Percentiles rank a stretch among this genome's conserved stretches.
Evolutionary conservation across 2,113 vertebrate genomes (phyloP).

Genomic region (Monopterus albus): DNA sequence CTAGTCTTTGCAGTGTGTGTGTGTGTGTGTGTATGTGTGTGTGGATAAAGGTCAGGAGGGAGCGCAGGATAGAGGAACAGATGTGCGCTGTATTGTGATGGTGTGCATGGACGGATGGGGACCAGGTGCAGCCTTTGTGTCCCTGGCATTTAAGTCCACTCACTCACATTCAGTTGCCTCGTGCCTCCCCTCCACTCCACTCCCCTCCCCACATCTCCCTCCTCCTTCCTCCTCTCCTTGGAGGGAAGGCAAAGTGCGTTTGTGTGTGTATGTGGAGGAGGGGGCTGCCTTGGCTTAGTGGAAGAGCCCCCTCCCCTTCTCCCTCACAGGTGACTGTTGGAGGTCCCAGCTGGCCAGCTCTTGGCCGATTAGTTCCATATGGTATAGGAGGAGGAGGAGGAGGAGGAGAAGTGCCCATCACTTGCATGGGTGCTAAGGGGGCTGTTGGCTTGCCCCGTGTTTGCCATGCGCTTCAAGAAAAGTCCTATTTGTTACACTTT

Average conservation of each 20-base stretch:
- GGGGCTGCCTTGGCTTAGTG: slow-evolving; percentile 79
- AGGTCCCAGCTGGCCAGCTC: slow-evolving; percentile 95
- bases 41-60: slow-evolving; percentile 61
- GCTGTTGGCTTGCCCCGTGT: slow-evolving; percentile 64
- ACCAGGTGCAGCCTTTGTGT: slow-evolving; percentile 98
- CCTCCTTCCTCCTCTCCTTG: slow-evolving; percentile 44
- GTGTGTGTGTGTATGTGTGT: slow-evolving; percentile 41
- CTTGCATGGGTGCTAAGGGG: slow-evolving; percentile 53
- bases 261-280: slow-evolving; percentile 42
- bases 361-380: slow-evolving; percentile 98
- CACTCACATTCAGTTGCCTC: slow-evolving; percentile 78
- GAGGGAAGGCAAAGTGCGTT: slow-evolving; percentile 58
- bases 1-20: slow-evolving; percentile 13
- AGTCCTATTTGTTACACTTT: neutral
- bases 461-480: slow-evolving; percentile 23
- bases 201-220: slow-evolving; percentile 11
- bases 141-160: slow-evolving; percentile 83
- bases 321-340: slow-evolving; percentile 96
- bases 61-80: slow-evolving; percentile 83
- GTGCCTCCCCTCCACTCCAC: slow-evolving; percentile 57
- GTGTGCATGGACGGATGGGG: slow-evolving; percentile 86
- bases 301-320: slow-evolving; percentile 65
- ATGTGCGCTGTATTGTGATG: slow-evolving; percentile 88
- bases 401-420: slow-evolving; percentile 41
- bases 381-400: slow-evolving; percentile 78